These are phyloP conservation scores for Bellardia bayeri DNA, from an alignment of 2,888 invertebrate genomes.

Conservation along the genomic window DNA sequence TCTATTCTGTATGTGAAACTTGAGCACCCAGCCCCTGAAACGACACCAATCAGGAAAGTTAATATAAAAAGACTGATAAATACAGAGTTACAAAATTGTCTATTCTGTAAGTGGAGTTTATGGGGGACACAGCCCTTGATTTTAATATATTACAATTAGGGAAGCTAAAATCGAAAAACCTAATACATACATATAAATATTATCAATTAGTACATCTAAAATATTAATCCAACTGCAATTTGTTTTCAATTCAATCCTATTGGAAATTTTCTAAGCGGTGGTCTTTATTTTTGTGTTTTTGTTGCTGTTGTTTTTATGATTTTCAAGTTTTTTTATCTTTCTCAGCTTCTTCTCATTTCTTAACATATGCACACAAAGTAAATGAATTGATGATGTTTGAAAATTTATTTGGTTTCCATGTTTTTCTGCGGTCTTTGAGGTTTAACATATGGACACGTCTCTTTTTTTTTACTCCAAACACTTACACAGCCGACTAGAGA, in stretches of 20 bases:
- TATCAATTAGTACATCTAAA: no score
- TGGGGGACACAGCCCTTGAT: no score
- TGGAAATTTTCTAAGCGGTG: slow-evolving; percentile 49
- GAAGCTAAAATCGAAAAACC: no score
- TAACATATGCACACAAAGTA: slow-evolving; percentile 18
- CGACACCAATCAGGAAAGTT: no score
- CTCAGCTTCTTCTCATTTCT: neutral
- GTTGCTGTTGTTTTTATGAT: neutral
- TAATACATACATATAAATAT: no score
- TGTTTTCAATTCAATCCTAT: neutral
- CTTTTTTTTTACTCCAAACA: neutral
- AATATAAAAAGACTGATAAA: no score
- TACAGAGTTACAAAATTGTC: no score
- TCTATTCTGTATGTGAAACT: no score
- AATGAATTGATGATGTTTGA: slow-evolving; percentile 42
- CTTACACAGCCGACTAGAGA: neutral
- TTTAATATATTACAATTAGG: no score
- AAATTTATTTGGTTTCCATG: slow-evolving; percentile 51
- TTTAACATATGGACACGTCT: slow-evolving; percentile 67
- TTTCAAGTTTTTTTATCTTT: slow-evolving; percentile 21
- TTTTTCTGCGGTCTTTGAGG: slow-evolving; percentile 49
- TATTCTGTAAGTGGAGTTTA: no score
- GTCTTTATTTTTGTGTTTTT: slow-evolving; percentile 23
- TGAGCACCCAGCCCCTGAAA: no score
- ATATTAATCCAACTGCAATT: neutral